Evolutionary conservation across 2,888 invertebrate species (phyloP).

Genomic region (Synanthedon tipuliformis): DNA sequence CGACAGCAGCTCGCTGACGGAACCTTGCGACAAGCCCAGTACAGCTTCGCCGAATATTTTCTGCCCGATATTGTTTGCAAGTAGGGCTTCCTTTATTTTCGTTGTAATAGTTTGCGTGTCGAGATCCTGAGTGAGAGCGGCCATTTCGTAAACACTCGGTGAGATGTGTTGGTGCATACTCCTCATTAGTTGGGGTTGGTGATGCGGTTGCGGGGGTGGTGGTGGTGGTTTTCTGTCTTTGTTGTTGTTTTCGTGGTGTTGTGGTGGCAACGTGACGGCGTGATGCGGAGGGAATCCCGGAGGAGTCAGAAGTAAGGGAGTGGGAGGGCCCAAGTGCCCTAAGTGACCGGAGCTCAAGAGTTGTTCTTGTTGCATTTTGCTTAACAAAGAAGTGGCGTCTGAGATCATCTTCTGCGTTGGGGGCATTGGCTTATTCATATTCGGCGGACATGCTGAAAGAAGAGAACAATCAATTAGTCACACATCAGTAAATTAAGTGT

Average conservation of each 20-base stretch:
- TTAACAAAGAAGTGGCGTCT: conserved; percentile 73
- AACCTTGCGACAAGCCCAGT: conserved; percentile 94
- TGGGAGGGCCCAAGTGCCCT: conserved; percentile 62
- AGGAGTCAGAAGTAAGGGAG: conserved; percentile 79
- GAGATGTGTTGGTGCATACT: conserved; percentile 86
- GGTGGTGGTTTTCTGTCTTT: conserved; percentile 72
- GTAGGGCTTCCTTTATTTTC: conserved; percentile 94
- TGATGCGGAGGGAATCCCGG: conserved; percentile 83
- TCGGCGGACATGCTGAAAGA: conserved; percentile 72
- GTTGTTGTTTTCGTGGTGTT: conserved; percentile 71
- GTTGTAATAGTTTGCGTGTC: conserved; percentile 97
- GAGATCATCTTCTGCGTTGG: conserved; percentile 83
- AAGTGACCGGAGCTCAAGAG: conserved; percentile 70
- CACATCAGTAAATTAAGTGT: no score
- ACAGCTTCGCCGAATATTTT: conserved; percentile 99
- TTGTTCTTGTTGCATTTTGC: conserved; percentile 79
- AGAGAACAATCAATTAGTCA: no score
- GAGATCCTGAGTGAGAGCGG: conserved; percentile 94
- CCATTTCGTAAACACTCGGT: conserved; percentile 98
- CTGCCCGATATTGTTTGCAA: conserved; percentile 98
- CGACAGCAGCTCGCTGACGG: conserved; percentile 95
- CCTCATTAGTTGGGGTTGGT: conserved; percentile 75
- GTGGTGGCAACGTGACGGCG: conserved; percentile 75
- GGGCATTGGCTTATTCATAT: conserved; percentile 80
- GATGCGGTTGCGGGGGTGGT: conserved; percentile 70